Evolutionary conservation across 1,140 invertebrate species (phyloP), one percentile per base, ranked within the genome.

Genomic region (Bradysia coprophila): DNA sequence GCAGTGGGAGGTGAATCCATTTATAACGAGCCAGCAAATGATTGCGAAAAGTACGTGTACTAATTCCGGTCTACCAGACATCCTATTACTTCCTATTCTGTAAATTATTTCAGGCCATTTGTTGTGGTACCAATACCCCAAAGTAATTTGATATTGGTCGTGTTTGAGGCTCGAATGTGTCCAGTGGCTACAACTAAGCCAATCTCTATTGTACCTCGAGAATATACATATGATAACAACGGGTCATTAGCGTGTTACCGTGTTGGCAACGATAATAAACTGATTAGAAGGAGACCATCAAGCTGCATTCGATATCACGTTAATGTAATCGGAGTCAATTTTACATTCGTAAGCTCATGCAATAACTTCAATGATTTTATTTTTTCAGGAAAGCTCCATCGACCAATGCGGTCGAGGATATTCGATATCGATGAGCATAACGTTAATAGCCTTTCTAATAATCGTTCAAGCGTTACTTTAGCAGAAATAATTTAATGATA

Each of bases 111-210:
- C 54, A 76, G 81, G 48, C 77, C 79, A 15, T 93, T 85, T 63
- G 78, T 86, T 43, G 80, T 85, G 2, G 78, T 90, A 48, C 70
- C 76, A 24, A 81, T 92, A 24, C 75, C 77, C 24, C 71, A 73
- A 34, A 91, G 81, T 34, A 92, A 92, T 56, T 71, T 92, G 65
- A 66, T 93, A 4, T 62, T 92, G 42, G 61, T 92, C 1, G 81
- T 89, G 2, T 75, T 89, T 2, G 78, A 88, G 51, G n/a, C n/a
- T n/a, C 75, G 68, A 11, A 52, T 71, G 8, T 84, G 80, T 66
- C 66, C 54, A 61, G 1, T 64, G 64, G 45, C 45, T 0, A 20
- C 47, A 40, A 10, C 52, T 74, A n/a, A 70, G 64, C 1, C 60
- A 78, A 9, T 67, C 70, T n/a, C 71, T 78, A 0, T 68, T 64